Evolutionary conservation across 2,113 vertebrate species (phyloP), one percentile per base, ranked within the genome.

Genomic region (Prochilodus magdalenae): DNA sequence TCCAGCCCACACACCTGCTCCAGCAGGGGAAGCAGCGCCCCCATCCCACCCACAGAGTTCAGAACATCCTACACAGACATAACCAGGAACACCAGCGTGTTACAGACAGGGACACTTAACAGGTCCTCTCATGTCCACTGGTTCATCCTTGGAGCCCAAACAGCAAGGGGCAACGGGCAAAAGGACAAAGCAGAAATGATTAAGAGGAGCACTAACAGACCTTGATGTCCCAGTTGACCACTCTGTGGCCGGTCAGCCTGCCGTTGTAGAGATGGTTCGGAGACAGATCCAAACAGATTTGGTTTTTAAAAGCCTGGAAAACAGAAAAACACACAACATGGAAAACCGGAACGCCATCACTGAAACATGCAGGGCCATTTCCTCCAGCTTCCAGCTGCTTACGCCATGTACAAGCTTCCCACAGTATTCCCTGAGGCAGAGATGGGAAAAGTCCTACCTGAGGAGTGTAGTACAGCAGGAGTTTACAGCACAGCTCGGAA

Each of bases 151-250:
- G 36, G 36, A 7, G 36, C 3, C 7, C 36, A 36, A 36, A 36
- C 36, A 36, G 36, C 36, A 36, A 36, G 3, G 36, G 36, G 3
- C 36, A 36, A 36, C 36, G 36, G 36, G 36, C 36, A 36, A 36
- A 36, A 36, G 7, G 36, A 7, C 36, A 36, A 36, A 36, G 36
- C 36, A 4, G 36, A 4, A 36, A n/a, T n/a, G n/a, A n/a, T n/a
- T 74, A 16, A 81, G n/a, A 63, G 24, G 4, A 30, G 73, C 29
- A 26, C 13, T 15, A 7, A 26, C 24, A 0, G 74, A 98, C 98
- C 96, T 98, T 99, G 87, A 98, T 85, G 2, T 98, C 95, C 97
- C 98, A 98, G 84, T 96, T 98, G 86, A 97, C 94, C 30, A 99
- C 97, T 29, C 93, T 92, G 89, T 99, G 96, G 6, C 98, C 98